phyloP scores from a whole-genome alignment of 2,888 invertebrate genomes.

The Cecidostiba fungosa region DNA sequence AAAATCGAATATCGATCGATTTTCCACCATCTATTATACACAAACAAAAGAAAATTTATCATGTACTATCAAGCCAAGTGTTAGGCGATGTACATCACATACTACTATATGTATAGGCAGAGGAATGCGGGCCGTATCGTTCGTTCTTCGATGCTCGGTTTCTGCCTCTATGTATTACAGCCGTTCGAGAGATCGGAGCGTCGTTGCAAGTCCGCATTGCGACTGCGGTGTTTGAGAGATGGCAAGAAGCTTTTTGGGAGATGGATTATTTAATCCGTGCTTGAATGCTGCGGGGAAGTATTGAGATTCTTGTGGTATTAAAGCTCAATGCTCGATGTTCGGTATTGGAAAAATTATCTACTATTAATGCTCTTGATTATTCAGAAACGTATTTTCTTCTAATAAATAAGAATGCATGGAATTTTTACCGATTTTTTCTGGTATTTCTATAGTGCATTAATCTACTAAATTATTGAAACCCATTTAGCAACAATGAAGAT shows the following conservation, averaged over 20 bases:
- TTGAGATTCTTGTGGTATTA: not conserved
- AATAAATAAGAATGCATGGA: too few relatives aligned
- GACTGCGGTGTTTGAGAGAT: not conserved
- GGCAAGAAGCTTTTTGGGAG: not conserved
- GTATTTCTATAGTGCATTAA: too few relatives aligned
- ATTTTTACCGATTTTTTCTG: too few relatives aligned
- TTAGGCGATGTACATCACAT: not conserved
- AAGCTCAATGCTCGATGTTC: not conserved
- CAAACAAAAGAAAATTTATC: too few relatives aligned
- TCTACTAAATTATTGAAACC: too few relatives aligned
- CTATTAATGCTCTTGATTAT: too few relatives aligned
- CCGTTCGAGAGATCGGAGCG: not conserved
- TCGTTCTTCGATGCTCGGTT: not conserved
- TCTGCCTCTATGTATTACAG: not conserved
- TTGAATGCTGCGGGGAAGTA: not conserved
- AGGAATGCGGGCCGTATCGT: conserved; percentile 2
- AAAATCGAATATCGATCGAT: too few relatives aligned
- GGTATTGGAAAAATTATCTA: too few relatives aligned
- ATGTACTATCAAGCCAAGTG: too few relatives aligned
- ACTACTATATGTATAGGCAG: not conserved
- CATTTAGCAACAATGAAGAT: too few relatives aligned
- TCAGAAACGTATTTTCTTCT: too few relatives aligned
- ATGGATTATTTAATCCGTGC: not conserved
- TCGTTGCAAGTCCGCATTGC: not conserved
- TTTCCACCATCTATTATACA: too few relatives aligned